phyloP scores from a whole-genome alignment of 2,113 vertebrate species.

The Phrynosoma platyrhinos region DNA sequence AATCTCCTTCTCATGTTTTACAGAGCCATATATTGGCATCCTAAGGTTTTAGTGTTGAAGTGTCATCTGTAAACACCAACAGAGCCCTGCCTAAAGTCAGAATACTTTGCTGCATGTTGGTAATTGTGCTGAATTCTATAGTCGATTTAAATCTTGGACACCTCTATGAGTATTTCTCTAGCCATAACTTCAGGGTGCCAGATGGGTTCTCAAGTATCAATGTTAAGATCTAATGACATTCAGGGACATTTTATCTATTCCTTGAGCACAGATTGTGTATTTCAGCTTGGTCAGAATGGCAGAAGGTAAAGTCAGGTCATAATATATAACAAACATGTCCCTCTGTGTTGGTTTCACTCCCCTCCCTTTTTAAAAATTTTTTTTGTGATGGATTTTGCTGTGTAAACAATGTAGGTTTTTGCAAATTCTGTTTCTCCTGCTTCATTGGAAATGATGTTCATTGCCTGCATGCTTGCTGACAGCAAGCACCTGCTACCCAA shows the following conservation, averaged over 20 bases:
- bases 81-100: not conserved
- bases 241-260: not conserved
- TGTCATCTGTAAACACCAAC: conserved; percentile 14
- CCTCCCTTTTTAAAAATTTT: not conserved
- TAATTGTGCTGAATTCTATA: not conserved
- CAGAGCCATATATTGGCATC: not conserved
- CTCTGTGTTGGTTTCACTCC: not conserved
- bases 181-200: not conserved
- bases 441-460: not conserved
- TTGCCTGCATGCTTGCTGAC: not conserved
- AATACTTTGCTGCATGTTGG: conserved; percentile 4
- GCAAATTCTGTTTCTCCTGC: not conserved
- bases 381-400: not conserved
- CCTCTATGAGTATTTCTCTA: not conserved
- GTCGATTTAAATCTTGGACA: conserved; percentile 9
- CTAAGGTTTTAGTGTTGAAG: conserved; percentile 24
- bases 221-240: not conserved
- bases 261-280: not conserved
- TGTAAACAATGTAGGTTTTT: not conserved
- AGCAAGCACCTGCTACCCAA: not conserved
- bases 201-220: not conserved
- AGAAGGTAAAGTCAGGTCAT: not conserved
- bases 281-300: not conserved
- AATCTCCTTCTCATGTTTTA: not conserved
- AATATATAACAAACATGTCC: not conserved